These are phyloP conservation scores for Aramus guarauna DNA, from an alignment of 2,113 vertebrate genomes.

Conservation along the genomic window DNA sequence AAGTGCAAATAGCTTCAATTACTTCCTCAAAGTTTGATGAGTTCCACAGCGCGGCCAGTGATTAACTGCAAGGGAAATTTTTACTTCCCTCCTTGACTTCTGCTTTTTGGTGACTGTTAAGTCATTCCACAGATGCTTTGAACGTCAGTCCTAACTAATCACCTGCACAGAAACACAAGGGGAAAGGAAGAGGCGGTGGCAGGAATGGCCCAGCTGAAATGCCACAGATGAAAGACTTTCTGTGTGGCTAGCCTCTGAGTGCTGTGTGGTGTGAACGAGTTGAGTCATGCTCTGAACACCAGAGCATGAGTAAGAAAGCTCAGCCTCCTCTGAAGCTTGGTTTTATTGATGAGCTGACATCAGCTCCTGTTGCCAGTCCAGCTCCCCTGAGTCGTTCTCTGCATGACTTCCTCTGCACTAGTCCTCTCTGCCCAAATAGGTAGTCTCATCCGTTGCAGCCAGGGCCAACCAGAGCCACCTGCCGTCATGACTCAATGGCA, in stretches of 20 bases:
- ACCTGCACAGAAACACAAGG: neutral
- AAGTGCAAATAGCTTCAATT: constrained; percentile 50
- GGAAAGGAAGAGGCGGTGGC: neutral
- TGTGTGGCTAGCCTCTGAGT: accelerated
- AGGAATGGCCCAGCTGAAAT: neutral
- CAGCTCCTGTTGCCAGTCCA: neutral
- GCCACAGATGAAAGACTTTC: neutral
- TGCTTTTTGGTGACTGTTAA: neutral
- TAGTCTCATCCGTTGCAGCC: neutral
- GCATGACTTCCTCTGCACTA: neutral
- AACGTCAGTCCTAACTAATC: neutral
- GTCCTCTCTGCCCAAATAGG: neutral
- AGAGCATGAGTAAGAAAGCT: constrained; percentile 38
- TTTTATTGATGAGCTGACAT: neutral
- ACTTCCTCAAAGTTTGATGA: constrained; percentile 33
- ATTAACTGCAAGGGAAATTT: constrained; percentile 1
- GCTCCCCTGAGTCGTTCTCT: neutral
- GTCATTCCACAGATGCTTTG: neutral
- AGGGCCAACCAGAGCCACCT: neutral
- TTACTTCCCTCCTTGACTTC: neutral
- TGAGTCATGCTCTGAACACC: constrained; percentile 32
- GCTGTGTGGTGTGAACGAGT: neutral
- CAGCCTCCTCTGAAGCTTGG: neutral
- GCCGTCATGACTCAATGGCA: neutral
- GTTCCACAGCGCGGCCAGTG: neutral